These are phyloP conservation scores for Toxotes jaculatrix DNA, from an alignment of 2,113 vertebrate genomes.

Conservation along the genomic window DNA sequence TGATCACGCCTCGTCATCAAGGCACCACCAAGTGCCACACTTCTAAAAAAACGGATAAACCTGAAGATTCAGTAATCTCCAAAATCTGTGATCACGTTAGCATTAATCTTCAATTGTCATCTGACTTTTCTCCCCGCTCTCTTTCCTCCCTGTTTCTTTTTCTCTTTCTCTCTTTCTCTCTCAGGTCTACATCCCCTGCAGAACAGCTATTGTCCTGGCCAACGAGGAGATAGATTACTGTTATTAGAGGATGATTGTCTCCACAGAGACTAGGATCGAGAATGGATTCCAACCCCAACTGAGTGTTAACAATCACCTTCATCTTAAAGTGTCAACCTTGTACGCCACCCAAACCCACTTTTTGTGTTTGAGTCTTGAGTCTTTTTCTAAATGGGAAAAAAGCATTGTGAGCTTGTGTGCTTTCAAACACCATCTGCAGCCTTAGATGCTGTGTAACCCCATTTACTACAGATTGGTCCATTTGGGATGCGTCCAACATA, in stretches of 20 bases:
- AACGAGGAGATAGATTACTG: conserved; percentile 86
- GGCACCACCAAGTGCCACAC: background rate
- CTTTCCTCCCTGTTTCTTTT: conserved; percentile 26
- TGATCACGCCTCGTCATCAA: conserved; percentile 2
- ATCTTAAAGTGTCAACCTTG: conserved; percentile 70
- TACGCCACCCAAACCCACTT: conserved; percentile 53
- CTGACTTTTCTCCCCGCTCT: conserved; percentile 58
- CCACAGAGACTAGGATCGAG: conserved; percentile 67
- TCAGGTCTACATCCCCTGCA: conserved; percentile 88
- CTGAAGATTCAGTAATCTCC: conserved; percentile 20
- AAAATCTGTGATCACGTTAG: conserved; percentile 53
- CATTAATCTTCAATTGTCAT: conserved; percentile 65
- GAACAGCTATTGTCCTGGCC: conserved; percentile 86
- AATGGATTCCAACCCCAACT: conserved; percentile 72
- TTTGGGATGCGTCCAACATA: conserved; percentile 71
- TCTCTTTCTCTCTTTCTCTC: conserved; percentile 45
- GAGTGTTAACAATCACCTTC: conserved; percentile 77
- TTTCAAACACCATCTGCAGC: conserved; percentile 73
- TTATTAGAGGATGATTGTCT: conserved; percentile 82
- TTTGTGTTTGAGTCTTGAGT: conserved; percentile 50
- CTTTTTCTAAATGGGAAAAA: conserved; percentile 40
- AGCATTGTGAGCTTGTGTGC: conserved; percentile 38
- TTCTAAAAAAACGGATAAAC: conserved; percentile 24
- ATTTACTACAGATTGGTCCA: conserved; percentile 69
- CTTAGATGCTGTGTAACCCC: conserved; percentile 67